These are phyloP conservation scores for Gonioctena quinquepunctata DNA, from an alignment of 1,140 invertebrate genomes.

Conservation along the genomic window DNA sequence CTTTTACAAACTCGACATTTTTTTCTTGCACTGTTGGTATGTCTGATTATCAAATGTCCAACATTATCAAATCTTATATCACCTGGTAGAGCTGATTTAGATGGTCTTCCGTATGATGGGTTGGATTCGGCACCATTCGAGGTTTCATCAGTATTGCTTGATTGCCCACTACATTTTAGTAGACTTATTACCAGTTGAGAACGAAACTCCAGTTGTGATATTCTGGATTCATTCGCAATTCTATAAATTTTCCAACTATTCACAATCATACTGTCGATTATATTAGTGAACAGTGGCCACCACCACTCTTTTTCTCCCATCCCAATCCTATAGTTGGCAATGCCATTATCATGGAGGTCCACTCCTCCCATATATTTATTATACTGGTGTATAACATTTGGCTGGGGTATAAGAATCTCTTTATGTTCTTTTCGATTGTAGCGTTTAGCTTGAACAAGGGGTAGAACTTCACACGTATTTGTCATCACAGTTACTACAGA, in stretches of 20 bases:
- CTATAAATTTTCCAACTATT: not conserved
- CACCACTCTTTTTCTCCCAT: constrained; percentile 48
- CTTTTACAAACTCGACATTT: too few species aligned
- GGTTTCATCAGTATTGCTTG: too few species aligned
- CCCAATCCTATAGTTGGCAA: constrained; percentile 40
- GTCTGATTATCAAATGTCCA: too few species aligned
- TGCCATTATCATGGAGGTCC: constrained; percentile 43
- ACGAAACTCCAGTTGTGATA: not conserved
- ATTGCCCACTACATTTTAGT: too few species aligned
- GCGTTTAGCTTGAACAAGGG: constrained; percentile 29
- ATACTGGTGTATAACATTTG: constrained; percentile 33
- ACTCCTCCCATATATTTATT: constrained; percentile 45
- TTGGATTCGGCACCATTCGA: too few species aligned
- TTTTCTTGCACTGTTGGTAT: too few species aligned
- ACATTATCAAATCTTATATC: too few species aligned
- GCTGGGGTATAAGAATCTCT: constrained; percentile 19
- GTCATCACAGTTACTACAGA: constrained; percentile 23
- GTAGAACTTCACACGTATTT: constrained; percentile 8
- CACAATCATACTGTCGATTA: constrained; percentile 35
- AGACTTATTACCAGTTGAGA: too few species aligned
- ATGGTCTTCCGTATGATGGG: too few species aligned
- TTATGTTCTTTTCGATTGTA: constrained; percentile 33
- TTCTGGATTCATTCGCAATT: constrained; percentile 27
- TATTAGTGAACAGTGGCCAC: constrained; percentile 44
- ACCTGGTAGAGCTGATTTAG: too few species aligned